phyloP scores from a whole-genome alignment of 1,140 invertebrate species.

The Nymphalis io region DNA sequence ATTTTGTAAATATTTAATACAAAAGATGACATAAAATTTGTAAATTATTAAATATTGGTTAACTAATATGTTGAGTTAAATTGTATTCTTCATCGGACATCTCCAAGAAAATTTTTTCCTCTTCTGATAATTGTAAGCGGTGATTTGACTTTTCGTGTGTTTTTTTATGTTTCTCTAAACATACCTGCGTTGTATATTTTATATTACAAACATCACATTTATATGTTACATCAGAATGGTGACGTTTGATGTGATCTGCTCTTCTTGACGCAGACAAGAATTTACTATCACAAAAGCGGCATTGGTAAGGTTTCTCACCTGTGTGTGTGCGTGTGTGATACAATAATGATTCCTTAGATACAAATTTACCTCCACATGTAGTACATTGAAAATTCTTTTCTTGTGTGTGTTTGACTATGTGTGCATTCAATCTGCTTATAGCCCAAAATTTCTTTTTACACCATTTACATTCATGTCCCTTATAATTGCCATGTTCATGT shows the following conservation, averaged over 20 bases:
- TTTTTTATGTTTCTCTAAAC: constrained; percentile 56
- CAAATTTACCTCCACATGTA: constrained; percentile 70
- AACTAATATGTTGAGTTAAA: background rate
- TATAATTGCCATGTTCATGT: constrained; percentile 69
- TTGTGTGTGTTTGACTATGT: constrained; percentile 76
- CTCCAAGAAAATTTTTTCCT: constrained; percentile 48
- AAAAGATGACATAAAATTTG: too few species aligned
- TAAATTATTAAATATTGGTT: background rate
- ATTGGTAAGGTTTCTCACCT: constrained; percentile 77
- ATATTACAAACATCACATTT: constrained; percentile 56
- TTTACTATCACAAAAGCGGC: constrained; percentile 55
- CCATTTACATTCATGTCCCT: constrained; percentile 64
- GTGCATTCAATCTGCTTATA: constrained; percentile 63
- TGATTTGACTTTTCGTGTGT: constrained; percentile 42
- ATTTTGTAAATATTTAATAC: background rate
- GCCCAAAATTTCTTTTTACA: constrained; percentile 70
- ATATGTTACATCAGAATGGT: constrained; percentile 48
- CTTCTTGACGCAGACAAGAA: constrained; percentile 66
- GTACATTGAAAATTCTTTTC: constrained; percentile 71
- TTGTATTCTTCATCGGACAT: constrained; percentile 43
- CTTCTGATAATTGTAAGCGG: constrained; percentile 27
- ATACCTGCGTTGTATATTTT: constrained; percentile 52
- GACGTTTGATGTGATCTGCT: constrained; percentile 59
- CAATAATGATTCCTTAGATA: constrained; percentile 66
- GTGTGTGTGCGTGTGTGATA: constrained; percentile 76